These are phyloP conservation scores for Tetraodon nigroviridis DNA, from an alignment of 2,113 vertebrate species.

Conservation along the genomic window DNA sequence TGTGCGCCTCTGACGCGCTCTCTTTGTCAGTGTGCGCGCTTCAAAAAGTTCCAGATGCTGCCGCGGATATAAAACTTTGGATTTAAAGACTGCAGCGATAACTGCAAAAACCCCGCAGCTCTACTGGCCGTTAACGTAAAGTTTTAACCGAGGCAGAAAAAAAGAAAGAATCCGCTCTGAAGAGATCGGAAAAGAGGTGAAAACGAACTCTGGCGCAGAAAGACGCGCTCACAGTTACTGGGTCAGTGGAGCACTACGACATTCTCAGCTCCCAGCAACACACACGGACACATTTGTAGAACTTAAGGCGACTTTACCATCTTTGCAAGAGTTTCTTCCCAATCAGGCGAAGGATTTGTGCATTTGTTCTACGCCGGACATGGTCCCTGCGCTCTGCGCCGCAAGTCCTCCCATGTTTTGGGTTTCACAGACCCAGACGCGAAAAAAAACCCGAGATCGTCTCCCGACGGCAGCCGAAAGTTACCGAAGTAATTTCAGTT, in stretches of 20 bases:
- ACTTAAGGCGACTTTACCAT: conserved; percentile 62
- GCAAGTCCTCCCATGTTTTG: conserved; percentile 46
- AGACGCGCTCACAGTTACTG: conserved; percentile 21
- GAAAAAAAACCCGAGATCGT: neutral
- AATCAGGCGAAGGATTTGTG: conserved; percentile 33
- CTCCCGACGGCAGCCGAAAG: conserved; percentile 18
- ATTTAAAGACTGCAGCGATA: too few species aligned
- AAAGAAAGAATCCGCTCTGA: conserved; percentile 20
- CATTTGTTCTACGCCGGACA: conserved; percentile 44
- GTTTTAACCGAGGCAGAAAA: neutral
- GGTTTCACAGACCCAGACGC: conserved; percentile 37
- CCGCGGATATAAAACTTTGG: conserved; percentile 31
- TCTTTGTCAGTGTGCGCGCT: conserved; percentile 39
- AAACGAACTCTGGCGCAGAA: conserved; percentile 4
- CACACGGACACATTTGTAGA: neutral
- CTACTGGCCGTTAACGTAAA: too few species aligned
- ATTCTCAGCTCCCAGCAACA: conserved; percentile 1
- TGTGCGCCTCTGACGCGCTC: conserved; percentile 21
- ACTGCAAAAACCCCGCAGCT: too few species aligned
- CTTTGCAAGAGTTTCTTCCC: conserved; percentile 46
- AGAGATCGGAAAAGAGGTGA: conserved; percentile 30
- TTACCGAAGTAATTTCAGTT: conserved; percentile 41
- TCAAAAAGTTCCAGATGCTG: conserved; percentile 39
- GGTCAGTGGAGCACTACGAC: conserved; percentile 46
- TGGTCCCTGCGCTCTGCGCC: conserved; percentile 27